Base-by-base conservation (phyloP, 2,113 vertebrate genomes). In the Numenius arquata region DNA sequence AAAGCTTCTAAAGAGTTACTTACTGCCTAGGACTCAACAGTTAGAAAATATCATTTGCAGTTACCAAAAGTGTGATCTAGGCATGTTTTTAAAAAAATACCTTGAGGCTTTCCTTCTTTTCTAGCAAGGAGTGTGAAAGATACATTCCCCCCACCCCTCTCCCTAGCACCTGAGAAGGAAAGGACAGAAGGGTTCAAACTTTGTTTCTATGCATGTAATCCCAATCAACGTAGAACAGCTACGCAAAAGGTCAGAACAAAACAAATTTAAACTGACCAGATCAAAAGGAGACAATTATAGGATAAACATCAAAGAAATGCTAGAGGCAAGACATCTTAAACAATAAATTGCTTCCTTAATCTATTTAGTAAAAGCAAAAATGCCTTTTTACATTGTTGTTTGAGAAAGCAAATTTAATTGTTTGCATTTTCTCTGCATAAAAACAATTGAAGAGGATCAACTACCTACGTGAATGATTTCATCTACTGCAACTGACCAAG, bases 341-440 rank as follows among this genome's bases (percentile, higher is more conserved):
- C 78, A 86, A 89, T 82, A 87, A 94, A 91, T 55, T 89, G 45
- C 56, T 94, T 83, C 36, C 38, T 90, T 83, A 80, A 97, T 85
- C 70, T 71, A 78, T 50, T 89, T 70, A 95, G 67, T 34, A 59
- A 92, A 90, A 91, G 81, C 15, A 88, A 77, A 94, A 88, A 63
- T 45, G 47, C 12, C 59, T 66, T 96, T 85, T 88, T 59, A 85
- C 5, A 10, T 34, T 87, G 47, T 47, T 61, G 48, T 92, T 74
- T 75, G 21, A 85, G 50, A 79, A 75, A 74, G 34, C 3, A 41
- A 62, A 90, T 90, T 76, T 90, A 80, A 90, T 66, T 92, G 71
- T 65, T 83, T 59, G 21, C 38, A 59, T 79, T 89, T 93, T 89
- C 47, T 89, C 59, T 52, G 26, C 8, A 43, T 83, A 87, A 92